These are phyloP conservation scores for Propithecus coquereli DNA, from an alignment of 2,113 vertebrate genomes.

Conservation along the genomic window DNA sequence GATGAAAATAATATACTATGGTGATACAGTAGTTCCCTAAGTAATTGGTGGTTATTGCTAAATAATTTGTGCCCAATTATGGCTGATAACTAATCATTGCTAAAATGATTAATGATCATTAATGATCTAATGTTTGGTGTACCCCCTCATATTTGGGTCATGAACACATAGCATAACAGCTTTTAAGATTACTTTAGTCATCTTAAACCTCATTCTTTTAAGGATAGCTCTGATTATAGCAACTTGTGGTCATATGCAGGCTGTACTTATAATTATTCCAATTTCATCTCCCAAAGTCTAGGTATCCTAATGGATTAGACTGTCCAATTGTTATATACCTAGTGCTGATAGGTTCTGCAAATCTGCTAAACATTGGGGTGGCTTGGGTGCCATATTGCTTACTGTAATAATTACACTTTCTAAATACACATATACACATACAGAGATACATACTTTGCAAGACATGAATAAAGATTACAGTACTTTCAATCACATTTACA, in stretches of 20 bases:
- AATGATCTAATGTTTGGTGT: not conserved
- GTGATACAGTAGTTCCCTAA: not conserved
- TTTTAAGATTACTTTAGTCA: not conserved
- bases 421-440: not conserved
- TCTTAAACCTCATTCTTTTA: not conserved
- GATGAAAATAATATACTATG: not conserved
- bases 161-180: not conserved
- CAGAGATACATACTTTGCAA: not conserved
- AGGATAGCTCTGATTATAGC: not conserved
- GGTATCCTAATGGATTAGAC: not conserved
- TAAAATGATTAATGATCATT: not conserved
- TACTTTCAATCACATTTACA: not conserved
- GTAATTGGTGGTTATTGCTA: no score
- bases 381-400: not conserved
- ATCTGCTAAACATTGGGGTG: not conserved
- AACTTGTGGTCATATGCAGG: not conserved
- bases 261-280: not conserved
- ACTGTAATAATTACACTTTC: not conserved
- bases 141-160: not conserved
- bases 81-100: not conserved
- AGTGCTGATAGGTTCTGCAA: fast-evolving
- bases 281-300: not conserved
- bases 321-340: not conserved
- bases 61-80: not conserved
- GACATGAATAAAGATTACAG: not conserved